phyloP scores from a whole-genome alignment of 1,140 invertebrate genomes.

The Drosophila chauvacae region DNA sequence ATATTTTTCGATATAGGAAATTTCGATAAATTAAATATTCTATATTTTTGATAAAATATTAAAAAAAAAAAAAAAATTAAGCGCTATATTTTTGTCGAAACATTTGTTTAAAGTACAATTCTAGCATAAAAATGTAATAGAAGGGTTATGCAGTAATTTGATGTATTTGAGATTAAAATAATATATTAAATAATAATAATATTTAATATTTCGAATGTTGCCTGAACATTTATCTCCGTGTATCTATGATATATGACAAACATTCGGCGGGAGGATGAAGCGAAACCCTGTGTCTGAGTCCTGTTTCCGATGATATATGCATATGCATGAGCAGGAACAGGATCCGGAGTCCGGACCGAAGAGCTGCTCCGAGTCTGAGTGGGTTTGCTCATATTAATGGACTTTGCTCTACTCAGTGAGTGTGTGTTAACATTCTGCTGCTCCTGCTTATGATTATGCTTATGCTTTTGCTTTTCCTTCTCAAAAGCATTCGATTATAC shows the following conservation, averaged over 20 bases:
- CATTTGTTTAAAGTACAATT: too few species aligned
- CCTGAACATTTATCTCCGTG: not conserved
- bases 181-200: not conserved
- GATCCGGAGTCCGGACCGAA: not conserved
- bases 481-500: not conserved
- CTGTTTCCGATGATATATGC: slow-evolving; percentile 58
- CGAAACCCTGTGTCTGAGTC: slow-evolving; percentile 8
- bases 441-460: not conserved
- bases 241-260: slow-evolving; percentile 8
- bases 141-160: too few species aligned
- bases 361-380: not conserved
- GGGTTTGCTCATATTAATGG: slow-evolving; percentile 12
- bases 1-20: not conserved
- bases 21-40: not conserved
- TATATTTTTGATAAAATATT: not conserved
- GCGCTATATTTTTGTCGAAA: too few species aligned
- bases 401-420: not conserved
- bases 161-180: too few species aligned
- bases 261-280: slow-evolving; percentile 15
- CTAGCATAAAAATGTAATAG: too few species aligned
- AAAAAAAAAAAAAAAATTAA: too few species aligned
- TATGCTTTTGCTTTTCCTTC: not conserved
- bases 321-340: slow-evolving; percentile 56
- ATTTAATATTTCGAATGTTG: not conserved
- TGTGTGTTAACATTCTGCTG: not conserved